A percentile compares a stretch with the other conserved stretches of the same genome.
Conservation (phyloP, 2,113 vertebrate genomes). For the Meleagris gallopavo region DNA sequence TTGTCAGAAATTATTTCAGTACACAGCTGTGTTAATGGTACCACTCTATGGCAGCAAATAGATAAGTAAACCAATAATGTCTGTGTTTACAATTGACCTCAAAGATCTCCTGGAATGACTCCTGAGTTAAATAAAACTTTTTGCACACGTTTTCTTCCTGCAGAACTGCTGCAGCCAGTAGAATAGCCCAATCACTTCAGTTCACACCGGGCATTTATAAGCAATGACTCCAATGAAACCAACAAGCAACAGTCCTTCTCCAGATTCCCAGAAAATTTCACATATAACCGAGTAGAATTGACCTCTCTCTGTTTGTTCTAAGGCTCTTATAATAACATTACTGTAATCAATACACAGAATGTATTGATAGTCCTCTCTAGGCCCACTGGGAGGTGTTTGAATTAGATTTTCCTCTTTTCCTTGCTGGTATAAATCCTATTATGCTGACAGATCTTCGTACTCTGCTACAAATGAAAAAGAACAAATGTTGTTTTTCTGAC, state of each 20-base stretch:
- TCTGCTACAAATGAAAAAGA: neutral
- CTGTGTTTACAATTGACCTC: neutral
- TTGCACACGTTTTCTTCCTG: neutral
- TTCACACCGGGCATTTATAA: neutral
- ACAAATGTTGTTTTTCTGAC: neutral
- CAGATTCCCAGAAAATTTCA: neutral
- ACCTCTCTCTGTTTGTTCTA: neutral
- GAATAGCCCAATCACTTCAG: neutral
- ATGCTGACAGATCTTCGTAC: neutral
- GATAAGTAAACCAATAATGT: neutral
- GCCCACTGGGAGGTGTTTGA: neutral
- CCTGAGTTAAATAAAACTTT: neutral
- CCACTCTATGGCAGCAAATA: constrained; percentile 35
- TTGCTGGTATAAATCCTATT: neutral
- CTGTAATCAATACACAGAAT: neutral
- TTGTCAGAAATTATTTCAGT: neutral
- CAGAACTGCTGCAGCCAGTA: neutral
- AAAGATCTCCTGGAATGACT: neutral
- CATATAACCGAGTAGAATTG: neutral
- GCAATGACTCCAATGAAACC: neutral
- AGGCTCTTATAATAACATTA: neutral
- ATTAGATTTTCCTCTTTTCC: neutral
- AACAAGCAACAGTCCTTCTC: neutral
- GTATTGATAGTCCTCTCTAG: neutral
- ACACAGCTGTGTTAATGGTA: constrained; percentile 33